Evolutionary conservation across 2,113 vertebrate genomes (phyloP).

Genomic region (Budorcas taxicolor): DNA sequence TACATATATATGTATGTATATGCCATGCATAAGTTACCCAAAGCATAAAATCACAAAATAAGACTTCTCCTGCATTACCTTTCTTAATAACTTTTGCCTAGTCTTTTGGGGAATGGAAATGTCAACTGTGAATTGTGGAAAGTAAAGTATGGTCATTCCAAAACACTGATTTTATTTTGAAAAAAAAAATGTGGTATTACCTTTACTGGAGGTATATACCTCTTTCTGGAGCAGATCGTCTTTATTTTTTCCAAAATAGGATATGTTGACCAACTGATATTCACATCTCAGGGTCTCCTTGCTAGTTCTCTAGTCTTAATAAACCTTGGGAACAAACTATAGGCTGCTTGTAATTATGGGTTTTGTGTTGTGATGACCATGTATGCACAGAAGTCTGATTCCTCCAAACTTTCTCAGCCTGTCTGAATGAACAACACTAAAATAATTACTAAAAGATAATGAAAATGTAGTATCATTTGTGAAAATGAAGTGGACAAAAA

Average conservation of each 20-base stretch:
- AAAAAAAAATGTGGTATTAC: background rate
- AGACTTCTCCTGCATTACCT: background rate
- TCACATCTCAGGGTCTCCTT: background rate
- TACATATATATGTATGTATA: background rate
- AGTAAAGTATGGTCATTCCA: background rate
- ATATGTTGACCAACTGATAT: background rate
- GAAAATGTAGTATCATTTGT: background rate
- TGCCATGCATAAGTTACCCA: background rate
- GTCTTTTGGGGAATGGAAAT: background rate
- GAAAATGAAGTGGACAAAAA: background rate
- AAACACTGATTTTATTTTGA: conserved; percentile 17
- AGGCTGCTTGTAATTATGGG: background rate
- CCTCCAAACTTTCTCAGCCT: background rate
- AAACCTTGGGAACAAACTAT: background rate
- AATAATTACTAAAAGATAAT: background rate
- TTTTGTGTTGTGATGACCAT: conserved; percentile 8
- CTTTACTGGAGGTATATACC: background rate
- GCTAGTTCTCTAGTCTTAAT: background rate
- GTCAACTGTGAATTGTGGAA: background rate
- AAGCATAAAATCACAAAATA: conserved; percentile 24
- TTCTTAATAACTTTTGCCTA: background rate
- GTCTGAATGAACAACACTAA: background rate
- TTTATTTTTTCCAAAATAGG: conserved; percentile 13
- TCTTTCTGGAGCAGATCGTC: background rate
- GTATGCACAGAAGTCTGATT: background rate